Evolutionary conservation across 1,140 invertebrate genomes (phyloP).

Genomic region (Nymphalis io): DNA sequence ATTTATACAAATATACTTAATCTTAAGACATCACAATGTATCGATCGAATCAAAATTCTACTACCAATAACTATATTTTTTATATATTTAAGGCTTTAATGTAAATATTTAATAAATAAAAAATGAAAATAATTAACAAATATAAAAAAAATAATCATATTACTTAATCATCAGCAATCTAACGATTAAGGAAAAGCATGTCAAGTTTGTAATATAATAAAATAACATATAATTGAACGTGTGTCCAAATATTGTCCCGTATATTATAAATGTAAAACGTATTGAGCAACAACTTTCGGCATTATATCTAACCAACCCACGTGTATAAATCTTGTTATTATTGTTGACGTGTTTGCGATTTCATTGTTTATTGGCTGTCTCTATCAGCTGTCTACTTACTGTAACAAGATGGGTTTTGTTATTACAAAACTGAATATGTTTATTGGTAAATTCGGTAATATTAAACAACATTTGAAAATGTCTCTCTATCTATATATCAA

Average conservation of each 20-base stretch:
- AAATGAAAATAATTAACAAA: too few relatives aligned
- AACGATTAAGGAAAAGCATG: neutral
- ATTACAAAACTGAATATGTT: conserved; percentile 8
- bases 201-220: neutral
- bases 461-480: neutral
- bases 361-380: conserved; percentile 58
- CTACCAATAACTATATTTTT: too few relatives aligned
- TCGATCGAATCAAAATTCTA: too few relatives aligned
- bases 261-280: conserved; percentile 40
- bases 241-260: conserved; percentile 28
- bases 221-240: conserved; percentile 2
- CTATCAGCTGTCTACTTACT: conserved; percentile 40
- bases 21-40: too few relatives aligned
- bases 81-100: too few relatives aligned
- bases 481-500: too few relatives aligned
- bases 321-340: conserved; percentile 53
- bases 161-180: too few relatives aligned
- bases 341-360: conserved; percentile 54
- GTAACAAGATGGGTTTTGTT: conserved; percentile 44
- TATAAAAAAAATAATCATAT: too few relatives aligned
- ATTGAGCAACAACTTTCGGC: conserved; percentile 56
- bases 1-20: too few relatives aligned
- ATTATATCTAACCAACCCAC: conserved; percentile 55
- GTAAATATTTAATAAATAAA: too few relatives aligned
- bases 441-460: neutral